Percentiles rank a stretch among this genome's conserved stretches.
Conservation (phyloP, 1,140 invertebrate genomes). For the Mycetomoellerius zeteki region DNA sequence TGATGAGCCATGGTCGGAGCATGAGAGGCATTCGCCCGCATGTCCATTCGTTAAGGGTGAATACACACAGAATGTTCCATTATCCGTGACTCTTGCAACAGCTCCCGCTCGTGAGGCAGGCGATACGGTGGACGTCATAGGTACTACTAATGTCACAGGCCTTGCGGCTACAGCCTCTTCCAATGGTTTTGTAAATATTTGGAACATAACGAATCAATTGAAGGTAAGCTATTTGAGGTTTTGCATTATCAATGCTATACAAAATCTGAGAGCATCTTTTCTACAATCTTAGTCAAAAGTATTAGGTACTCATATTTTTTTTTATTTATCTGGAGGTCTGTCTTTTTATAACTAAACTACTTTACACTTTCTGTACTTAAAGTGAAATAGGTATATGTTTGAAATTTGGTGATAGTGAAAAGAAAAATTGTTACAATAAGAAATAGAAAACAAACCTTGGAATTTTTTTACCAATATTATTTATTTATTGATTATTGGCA, state of each 20-base stretch:
- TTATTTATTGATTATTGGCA: no score
- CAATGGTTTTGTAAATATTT: conserved; percentile 89
- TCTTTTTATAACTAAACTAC: no score
- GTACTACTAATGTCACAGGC: conserved; percentile 89
- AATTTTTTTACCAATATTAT: no score
- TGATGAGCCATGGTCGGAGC: conserved; percentile 98
- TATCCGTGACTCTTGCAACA: conserved; percentile 95
- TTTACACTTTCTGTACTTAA: no score
- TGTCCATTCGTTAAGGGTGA: conserved; percentile 98
- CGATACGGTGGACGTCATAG: conserved; percentile 90
- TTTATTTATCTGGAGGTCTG: no score
- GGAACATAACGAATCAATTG: conserved; percentile 92
- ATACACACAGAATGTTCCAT: conserved; percentile 98
- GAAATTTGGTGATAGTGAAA: no score
- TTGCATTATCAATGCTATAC: conserved; percentile 11
- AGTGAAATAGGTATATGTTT: no score
- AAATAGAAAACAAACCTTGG: no score
- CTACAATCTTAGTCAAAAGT: no score
- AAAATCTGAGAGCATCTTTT: not conserved
- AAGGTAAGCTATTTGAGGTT: conserved; percentile 79
- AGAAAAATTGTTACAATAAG: no score
- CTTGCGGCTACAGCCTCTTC: conserved; percentile 88
- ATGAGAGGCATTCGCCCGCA: conserved; percentile 96
- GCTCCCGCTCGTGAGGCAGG: conserved; percentile 91
- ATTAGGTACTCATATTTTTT: no score